Conservation (phyloP, 2,113 vertebrate species). For the Lophochroa leadbeateri region DNA sequence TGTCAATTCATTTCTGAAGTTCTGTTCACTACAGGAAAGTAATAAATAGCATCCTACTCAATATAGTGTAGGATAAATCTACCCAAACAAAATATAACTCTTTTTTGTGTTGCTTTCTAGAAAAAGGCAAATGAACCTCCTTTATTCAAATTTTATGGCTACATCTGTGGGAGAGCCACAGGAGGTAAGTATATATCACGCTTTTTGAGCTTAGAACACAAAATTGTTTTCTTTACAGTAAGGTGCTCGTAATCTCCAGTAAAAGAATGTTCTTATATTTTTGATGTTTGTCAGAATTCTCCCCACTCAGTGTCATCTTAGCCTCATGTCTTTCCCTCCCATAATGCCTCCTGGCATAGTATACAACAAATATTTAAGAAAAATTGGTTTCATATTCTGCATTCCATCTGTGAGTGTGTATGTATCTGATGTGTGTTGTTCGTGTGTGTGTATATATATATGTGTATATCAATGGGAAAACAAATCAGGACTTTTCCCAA, state of each 20-base stretch:
- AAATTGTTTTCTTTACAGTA: neutral
- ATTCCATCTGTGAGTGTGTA: neutral
- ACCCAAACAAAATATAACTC: neutral
- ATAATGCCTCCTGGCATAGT: neutral
- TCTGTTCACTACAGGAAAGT: neutral
- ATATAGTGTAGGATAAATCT: neutral
- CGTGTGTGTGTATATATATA: neutral
- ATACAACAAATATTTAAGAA: neutral
- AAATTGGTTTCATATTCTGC: neutral
- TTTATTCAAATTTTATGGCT: neutral
- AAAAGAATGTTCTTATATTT: neutral
- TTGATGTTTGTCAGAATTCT: neutral
- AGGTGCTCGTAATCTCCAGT: neutral
- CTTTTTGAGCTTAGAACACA: neutral
- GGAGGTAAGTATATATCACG: neutral
- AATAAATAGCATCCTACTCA: neutral
- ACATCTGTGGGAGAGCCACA: neutral
- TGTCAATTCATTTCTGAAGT: neutral
- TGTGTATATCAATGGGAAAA: neutral
- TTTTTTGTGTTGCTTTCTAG: neutral
- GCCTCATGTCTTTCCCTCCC: neutral
- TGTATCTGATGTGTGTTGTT: neutral
- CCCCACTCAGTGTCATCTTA: neutral
- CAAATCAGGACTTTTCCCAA: neutral
- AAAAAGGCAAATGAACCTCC: neutral